Base-by-base conservation (phyloP, 2,113 vertebrate genomes). In the Macrotis lagotis region DNA sequence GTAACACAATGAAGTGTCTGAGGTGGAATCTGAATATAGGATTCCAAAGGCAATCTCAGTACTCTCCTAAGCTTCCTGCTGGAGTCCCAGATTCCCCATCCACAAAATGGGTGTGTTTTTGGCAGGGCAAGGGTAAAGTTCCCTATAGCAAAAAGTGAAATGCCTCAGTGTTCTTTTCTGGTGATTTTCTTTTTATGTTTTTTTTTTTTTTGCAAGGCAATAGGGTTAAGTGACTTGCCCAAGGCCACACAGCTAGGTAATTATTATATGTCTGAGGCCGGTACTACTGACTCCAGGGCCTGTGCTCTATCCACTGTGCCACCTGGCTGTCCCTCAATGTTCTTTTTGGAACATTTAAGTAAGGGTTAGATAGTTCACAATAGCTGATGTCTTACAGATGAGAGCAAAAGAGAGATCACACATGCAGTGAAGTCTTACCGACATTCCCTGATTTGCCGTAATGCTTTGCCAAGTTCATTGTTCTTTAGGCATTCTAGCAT, bases 401-500 rank as follows among this genome's bases (percentile, higher is more conserved):
- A 0, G 93, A 93, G 26, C 50, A n/a, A 52, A 88, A 94, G 88
- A 94, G 88, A 55, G 5, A 51, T 26, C 26, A 95, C 11, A 88
- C 94, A 89, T 7, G 37, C 50, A 94, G 96, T 48, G 3, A 95
- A 50, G 92, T 95, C 98, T 98, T 98, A 99, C 99, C 99, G 99
- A 99, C 99, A 99, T 98, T 99, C 99, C 94, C 99, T 99, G 98
- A 99, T 99, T 98, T 99, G 99, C 93, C 98, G 98, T 95, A 99
- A 97, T 0, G 99, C 99, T 98, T 99, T 99, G 97, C 99, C 98
- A 91, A 99, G 99, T 96, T 99, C 99, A 0, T 99, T 99, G 98
- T 98, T 99, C 97, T 99, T 99, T 97, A 99, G 97, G 97, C 99
- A 99, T 98, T 99, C 99, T 96, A 99, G 98, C 98, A 99, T 99